Conservation (phyloP, 1,140 invertebrate species). For the Micrasema minimum region DNA sequence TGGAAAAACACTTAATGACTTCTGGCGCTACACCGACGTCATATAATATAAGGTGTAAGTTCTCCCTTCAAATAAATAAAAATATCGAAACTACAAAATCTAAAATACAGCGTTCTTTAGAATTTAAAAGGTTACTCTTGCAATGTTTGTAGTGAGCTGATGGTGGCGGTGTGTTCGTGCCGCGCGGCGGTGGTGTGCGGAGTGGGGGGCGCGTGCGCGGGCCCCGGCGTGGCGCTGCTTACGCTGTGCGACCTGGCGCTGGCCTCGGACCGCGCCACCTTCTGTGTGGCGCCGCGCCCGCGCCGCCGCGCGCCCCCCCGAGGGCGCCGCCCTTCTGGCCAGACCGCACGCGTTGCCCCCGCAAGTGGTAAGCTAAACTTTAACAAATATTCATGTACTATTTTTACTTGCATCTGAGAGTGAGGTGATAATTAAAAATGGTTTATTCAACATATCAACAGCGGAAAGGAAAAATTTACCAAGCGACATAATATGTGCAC, state of each 20-base stretch:
- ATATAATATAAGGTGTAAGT: too few species aligned
- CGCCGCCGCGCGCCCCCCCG: slow-evolving; percentile 47
- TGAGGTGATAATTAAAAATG: too few species aligned
- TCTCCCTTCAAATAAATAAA: slow-evolving; percentile 61
- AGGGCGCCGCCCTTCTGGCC: slow-evolving; percentile 40
- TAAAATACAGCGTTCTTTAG: too few species aligned
- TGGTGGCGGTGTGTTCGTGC: slow-evolving; percentile 36
- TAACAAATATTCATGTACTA: background rate
- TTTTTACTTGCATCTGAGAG: too few species aligned
- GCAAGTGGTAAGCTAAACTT: slow-evolving; percentile 45
- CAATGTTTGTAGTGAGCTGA: slow-evolving; percentile 43
- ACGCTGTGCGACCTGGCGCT: slow-evolving; percentile 59
- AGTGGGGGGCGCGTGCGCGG: slow-evolving; percentile 57
- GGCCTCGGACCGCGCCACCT: slow-evolving; percentile 59
- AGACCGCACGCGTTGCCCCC: slow-evolving; percentile 15
- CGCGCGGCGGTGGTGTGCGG: slow-evolving; percentile 47
- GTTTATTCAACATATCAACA: too few species aligned
- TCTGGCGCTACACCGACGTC: too few species aligned
- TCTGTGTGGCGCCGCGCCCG: slow-evolving; percentile 52
- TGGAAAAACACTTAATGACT: too few species aligned
- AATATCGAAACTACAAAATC: too few species aligned
- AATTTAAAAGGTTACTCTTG: too few species aligned
- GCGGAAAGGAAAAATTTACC: too few species aligned
- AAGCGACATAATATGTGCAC: too few species aligned
- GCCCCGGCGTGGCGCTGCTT: slow-evolving; percentile 58